Evolutionary conservation across 2,888 invertebrate species (phyloP).

Genomic region (Tetrapedia diversipes): DNA sequence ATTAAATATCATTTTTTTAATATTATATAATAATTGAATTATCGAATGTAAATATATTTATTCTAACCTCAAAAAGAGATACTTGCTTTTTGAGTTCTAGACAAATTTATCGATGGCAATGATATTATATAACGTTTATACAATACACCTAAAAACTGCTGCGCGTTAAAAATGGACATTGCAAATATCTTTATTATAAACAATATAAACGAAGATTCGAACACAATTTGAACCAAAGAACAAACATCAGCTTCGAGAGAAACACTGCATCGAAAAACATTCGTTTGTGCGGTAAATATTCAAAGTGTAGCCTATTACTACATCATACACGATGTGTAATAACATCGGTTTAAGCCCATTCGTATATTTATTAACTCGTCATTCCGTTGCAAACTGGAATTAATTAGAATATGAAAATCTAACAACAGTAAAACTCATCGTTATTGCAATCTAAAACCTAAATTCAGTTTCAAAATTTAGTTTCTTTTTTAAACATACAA

Average conservation of each 20-base stretch:
- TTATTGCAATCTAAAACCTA: no score
- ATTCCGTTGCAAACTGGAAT: background rate
- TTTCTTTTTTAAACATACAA: no score
- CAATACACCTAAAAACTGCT: slow-evolving; percentile 74
- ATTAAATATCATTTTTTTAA: slow-evolving; percentile 19
- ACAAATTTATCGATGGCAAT: slow-evolving; percentile 83
- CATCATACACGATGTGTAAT: slow-evolving; percentile 20
- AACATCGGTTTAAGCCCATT: background rate
- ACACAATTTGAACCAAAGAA: slow-evolving; percentile 13
- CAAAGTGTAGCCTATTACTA: slow-evolving; percentile 26
- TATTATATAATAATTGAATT: slow-evolving; percentile 61
- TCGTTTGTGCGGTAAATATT: slow-evolving; percentile 47
- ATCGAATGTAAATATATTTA: slow-evolving; percentile 52
- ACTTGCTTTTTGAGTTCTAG: slow-evolving; percentile 89
- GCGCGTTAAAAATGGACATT: slow-evolving; percentile 72
- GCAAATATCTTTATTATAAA: slow-evolving; percentile 52
- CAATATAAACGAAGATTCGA: slow-evolving; percentile 33
- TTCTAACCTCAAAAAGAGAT: slow-evolving; percentile 62
- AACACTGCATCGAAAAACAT: slow-evolving; percentile 17
- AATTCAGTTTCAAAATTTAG: no score
- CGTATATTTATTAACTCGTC: background rate
- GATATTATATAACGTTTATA: slow-evolving; percentile 73
- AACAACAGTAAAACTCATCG: no score
- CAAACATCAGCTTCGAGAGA: slow-evolving; percentile 35
- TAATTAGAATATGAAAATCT: background rate